Conservation (phyloP, 1,140 invertebrate species). For the Zaprionus capensis region DNA sequence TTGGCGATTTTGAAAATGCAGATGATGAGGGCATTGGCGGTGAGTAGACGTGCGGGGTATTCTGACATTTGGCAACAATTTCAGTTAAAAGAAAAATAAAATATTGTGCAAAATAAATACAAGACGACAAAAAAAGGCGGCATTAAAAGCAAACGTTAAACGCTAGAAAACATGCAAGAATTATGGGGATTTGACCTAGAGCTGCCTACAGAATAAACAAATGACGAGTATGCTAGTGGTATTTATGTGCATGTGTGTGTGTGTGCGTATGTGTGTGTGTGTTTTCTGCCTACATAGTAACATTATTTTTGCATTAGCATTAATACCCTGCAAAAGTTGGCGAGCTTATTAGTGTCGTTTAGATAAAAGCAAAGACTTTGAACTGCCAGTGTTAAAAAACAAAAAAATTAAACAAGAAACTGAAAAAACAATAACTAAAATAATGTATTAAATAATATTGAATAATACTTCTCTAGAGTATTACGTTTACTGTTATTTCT, state of each 20-base stretch:
- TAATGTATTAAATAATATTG: neutral
- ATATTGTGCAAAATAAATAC: constrained; percentile 59
- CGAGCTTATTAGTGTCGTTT: neutral
- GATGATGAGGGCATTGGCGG: constrained; percentile 75
- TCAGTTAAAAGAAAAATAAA: constrained; percentile 2
- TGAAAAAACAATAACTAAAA: neutral
- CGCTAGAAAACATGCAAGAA: constrained; percentile 26
- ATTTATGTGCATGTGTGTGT: neutral
- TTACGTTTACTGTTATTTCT: neutral
- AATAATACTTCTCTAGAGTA: neutral
- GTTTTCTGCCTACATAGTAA: constrained; percentile 13
- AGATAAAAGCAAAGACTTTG: neutral
- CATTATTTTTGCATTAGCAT: constrained; percentile 59
- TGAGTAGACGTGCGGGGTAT: constrained; percentile 45
- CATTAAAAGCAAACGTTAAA: constrained; percentile 36
- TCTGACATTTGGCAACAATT: constrained; percentile 33
- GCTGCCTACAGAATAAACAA: constrained; percentile 48
- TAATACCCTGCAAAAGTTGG: constrained; percentile 24
- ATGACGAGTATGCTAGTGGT: constrained; percentile 20
- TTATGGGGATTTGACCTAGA: constrained; percentile 58
- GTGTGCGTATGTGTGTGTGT: neutral
- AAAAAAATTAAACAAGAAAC: neutral
- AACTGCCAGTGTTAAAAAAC: neutral
- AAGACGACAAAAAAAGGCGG: constrained; percentile 34
- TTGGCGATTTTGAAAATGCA: constrained; percentile 47